These are phyloP conservation scores for Trididemnum miniatum DNA, from an alignment of 23 tunicate genomes.

Conservation along the genomic window DNA sequence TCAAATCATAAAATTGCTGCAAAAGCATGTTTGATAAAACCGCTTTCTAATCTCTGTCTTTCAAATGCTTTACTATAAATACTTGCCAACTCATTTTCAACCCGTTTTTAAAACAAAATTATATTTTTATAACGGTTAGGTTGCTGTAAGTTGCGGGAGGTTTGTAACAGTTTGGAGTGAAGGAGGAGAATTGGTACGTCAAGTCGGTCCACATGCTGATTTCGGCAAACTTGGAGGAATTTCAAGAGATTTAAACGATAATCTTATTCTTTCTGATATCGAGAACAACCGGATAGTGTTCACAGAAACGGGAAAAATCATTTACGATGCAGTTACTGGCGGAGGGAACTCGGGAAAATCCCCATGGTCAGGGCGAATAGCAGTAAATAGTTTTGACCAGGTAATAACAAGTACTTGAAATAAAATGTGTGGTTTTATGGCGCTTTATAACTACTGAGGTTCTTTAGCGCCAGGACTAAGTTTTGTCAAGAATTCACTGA, in stretches of 20 bases:
- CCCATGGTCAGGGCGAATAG: constrained; percentile 68
- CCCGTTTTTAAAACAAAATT: too few relatives aligned
- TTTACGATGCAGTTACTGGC: constrained; percentile 32
- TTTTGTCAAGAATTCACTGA: too few relatives aligned
- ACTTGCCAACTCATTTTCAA: too few relatives aligned
- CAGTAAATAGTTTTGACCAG: constrained; percentile 58
- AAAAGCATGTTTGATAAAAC: too few relatives aligned
- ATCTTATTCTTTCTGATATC: constrained; percentile 43
- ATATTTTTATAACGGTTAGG: too few relatives aligned
- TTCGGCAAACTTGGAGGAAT: constrained; percentile 69
- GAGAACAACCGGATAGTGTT: constrained; percentile 50
- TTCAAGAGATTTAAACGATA: constrained; percentile 37
- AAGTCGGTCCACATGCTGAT: constrained; percentile 56
- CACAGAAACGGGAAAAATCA: constrained; percentile 18
- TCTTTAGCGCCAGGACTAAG: too few relatives aligned
- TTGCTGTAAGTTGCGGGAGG: constrained; percentile 60
- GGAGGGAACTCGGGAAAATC: constrained; percentile 42
- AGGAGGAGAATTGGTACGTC: constrained; percentile 45
- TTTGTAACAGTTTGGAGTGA: constrained; percentile 57
- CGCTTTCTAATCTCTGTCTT: too few relatives aligned
- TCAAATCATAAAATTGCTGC: too few relatives aligned
- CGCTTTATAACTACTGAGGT: too few relatives aligned
- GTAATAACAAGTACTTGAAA: constrained; percentile 23
- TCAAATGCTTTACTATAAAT: too few relatives aligned
- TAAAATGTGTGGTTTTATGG: too few relatives aligned